Conservation (phyloP, 2,797 vertebrate genomes). For the Neosilurus mollespiculum region DNA sequence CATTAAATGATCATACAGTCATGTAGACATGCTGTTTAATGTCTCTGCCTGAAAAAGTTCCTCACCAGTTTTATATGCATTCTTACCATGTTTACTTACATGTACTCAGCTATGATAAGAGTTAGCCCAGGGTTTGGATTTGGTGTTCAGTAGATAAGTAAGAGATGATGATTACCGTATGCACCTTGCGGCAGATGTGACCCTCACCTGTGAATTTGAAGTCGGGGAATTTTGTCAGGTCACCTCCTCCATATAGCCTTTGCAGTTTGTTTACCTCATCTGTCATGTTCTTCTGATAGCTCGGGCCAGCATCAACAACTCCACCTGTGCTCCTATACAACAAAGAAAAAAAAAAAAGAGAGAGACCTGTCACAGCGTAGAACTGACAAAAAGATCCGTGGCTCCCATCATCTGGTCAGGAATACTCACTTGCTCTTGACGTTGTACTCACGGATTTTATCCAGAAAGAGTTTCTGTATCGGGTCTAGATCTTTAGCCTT, state of each 20-base stretch:
- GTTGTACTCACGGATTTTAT: constrained; percentile 93
- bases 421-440: constrained; percentile 87
- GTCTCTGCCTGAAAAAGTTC: background rate
- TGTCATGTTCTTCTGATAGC: constrained; percentile 83
- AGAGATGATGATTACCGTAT: background rate
- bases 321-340: constrained; percentile 77
- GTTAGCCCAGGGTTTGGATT: background rate
- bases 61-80: background rate
- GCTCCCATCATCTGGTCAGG: background rate
- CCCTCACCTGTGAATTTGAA: constrained; percentile 86
- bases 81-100: too few species aligned
- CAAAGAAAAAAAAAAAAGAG: background rate
- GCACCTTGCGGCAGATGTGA: too few species aligned
- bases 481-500: constrained; percentile 85
- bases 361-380: background rate
- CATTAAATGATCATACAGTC: background rate
- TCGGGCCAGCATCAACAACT: constrained; percentile 80
- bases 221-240: constrained; percentile 85
- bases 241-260: constrained; percentile 85
- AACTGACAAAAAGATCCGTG: background rate
- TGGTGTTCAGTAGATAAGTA: background rate
- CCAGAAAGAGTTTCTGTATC: constrained; percentile 93
- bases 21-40: background rate
- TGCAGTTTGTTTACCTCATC: constrained; percentile 86
- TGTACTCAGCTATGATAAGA: background rate